phyloP scores from a whole-genome alignment of 2,113 vertebrate genomes.

The Cebus imitator region DNA sequence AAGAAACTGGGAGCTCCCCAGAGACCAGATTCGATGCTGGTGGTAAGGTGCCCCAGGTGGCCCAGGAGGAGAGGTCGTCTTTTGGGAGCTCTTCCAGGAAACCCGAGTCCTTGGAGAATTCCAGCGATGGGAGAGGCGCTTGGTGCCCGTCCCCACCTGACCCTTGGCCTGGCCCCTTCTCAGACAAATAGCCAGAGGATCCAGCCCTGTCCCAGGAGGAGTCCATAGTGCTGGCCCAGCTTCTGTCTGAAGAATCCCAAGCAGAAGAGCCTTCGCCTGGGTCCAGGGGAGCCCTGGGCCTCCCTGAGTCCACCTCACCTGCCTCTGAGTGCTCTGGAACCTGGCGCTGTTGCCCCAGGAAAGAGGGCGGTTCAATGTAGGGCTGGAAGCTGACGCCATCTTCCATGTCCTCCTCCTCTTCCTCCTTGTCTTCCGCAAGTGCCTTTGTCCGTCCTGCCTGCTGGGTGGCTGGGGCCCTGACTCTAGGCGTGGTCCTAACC shows the following conservation, averaged over 20 bases:
- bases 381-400: neutral
- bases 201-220: neutral
- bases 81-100: neutral
- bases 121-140: neutral
- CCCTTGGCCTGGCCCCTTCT: neutral
- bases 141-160: rapidly evolving
- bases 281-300: neutral
- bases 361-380: neutral
- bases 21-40: neutral
- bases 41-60: neutral
- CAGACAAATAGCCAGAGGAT: neutral
- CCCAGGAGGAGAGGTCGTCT: neutral
- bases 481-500: neutral
- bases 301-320: neutral
- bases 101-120: neutral
- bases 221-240: slow-evolving; percentile 25
- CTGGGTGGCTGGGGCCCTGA: neutral
- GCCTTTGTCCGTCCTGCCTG: neutral
- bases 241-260: slow-evolving; percentile 12
- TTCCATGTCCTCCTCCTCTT: neutral
- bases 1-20: slow-evolving; percentile 33
- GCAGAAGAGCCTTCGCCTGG: neutral
- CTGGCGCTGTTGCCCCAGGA: neutral
- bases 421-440: neutral
- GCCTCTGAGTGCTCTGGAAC: rapidly evolving